Evolutionary conservation across 2,888 invertebrate genomes (phyloP).

Genomic region (Torymus texanus): DNA sequence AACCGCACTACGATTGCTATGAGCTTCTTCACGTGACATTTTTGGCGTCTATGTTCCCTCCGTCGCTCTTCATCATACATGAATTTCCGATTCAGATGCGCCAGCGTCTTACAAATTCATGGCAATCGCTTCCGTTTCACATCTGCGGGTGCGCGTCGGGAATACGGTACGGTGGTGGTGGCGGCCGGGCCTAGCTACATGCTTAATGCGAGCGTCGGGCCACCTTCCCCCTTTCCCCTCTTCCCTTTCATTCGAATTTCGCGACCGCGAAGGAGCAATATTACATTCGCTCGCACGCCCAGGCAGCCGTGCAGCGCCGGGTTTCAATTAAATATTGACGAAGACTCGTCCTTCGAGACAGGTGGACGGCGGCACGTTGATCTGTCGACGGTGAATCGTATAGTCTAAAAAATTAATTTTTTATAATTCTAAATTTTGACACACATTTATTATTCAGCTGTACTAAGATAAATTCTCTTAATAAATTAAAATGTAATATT

Average conservation of each 20-base stretch:
- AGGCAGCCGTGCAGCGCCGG: neutral
- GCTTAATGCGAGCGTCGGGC: constrained; percentile 28
- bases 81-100: constrained; percentile 47
- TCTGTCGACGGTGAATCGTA: too few relatives aligned
- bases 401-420: too few relatives aligned
- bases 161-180: constrained; percentile 50
- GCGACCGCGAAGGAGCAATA: constrained; percentile 37
- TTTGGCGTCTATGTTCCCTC: constrained; percentile 10
- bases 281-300: constrained; percentile 31
- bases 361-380: too few relatives aligned
- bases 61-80: constrained; percentile 8
- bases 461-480: too few relatives aligned
- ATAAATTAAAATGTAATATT: too few relatives aligned
- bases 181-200: constrained; percentile 22
- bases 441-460: too few relatives aligned
- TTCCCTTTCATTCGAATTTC: constrained; percentile 31
- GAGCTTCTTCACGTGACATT: neutral
- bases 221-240: neutral
- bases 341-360: neutral
- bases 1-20: too few relatives aligned
- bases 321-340: constrained; percentile 32
- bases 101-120: constrained; percentile 52
- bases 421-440: too few relatives aligned
- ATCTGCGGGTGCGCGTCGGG: constrained; percentile 43
- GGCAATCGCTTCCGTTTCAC: constrained; percentile 54